Percentiles rank a stretch among this genome's conserved stretches.
phyloP scores from a whole-genome alignment of 2,888 invertebrate species.

The Limnephilus lunatus region DNA sequence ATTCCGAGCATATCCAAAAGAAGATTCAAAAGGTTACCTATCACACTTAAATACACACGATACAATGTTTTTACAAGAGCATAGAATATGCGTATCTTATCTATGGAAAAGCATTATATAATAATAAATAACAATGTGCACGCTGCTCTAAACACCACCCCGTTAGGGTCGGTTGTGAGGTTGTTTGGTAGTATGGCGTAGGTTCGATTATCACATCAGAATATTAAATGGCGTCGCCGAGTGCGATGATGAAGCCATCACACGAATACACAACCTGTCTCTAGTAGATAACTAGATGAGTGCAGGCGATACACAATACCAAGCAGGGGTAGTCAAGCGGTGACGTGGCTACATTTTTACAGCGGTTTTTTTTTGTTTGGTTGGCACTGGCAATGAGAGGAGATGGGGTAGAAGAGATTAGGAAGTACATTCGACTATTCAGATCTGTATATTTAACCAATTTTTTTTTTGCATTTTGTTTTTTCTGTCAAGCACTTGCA shows the following conservation, averaged over 20 bases:
- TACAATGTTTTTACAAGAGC: neutral
- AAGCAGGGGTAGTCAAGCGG: neutral
- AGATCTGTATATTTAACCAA: too few species aligned
- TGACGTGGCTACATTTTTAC: neutral
- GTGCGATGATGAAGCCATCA: conserved; percentile 16
- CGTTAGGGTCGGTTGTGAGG: neutral
- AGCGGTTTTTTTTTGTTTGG: too few species aligned
- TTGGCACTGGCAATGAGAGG: too few species aligned
- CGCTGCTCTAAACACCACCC: neutral
- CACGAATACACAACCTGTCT: neutral
- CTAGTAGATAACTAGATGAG: neutral
- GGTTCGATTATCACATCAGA: neutral
- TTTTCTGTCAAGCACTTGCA: too few species aligned
- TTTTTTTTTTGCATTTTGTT: too few species aligned
- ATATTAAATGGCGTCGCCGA: conserved; percentile 17
- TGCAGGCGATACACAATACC: neutral
- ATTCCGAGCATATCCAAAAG: too few species aligned
- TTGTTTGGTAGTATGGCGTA: too few species aligned
- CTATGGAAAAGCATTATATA: neutral
- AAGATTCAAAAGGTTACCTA: too few species aligned
- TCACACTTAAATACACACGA: too few species aligned
- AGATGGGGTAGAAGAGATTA: too few species aligned
- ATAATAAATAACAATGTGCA: neutral
- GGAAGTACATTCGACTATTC: too few species aligned
- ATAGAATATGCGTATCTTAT: neutral